Base-by-base conservation (phyloP, 2,888 invertebrate genomes). In the Lingula anatina region DNA sequence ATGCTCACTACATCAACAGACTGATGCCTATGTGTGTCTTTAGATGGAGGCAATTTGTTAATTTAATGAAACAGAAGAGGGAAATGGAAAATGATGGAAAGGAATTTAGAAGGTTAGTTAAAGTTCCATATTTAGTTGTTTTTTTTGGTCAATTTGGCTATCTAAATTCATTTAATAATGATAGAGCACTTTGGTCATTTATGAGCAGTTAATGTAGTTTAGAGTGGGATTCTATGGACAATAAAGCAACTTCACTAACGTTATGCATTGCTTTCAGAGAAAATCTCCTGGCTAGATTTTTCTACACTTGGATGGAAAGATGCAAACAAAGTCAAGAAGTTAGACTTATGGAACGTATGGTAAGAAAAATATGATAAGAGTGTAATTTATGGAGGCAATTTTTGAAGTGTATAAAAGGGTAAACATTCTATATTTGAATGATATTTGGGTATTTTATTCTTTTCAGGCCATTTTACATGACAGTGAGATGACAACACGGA, bases 281-380 rank as follows among this genome's bases (percentile, higher is more conserved):
- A 51, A 70, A 65, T 45, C 27, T 60, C 5, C 51, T 55, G 23
- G 59, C 64, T 1, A 50, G 57, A 21, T 65, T 60, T 55, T 70
- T 69, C 55, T 62, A 61, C 46, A 42, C 43, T 21, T 72, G 72
- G 72, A 47, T 55, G 15, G 54, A 56, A 20, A 53, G 53, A 23
- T 60, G 51, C 47, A 57, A 64, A 28, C 51, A 57, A 9, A 66
- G 64, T 47, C 60, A 60, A 46, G 69, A 72, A 36, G 46, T 59
- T 47, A 55, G 72, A 7, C 61, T 70, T 59, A 61, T 66, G 56
- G 57, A 66, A 28, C 61, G 67, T 55, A 68, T 71, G 67, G 71
- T 70, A 52, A 45, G 57, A 44, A 9, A 31, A 27, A 7, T 23
- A 18, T 21, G 9, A 31, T 28, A 20, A 15, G 18, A n/a, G 2